Evolutionary conservation across 2,797 vertebrate genomes (phyloP).

Genomic region (Aeoliscus strigatus): DNA sequence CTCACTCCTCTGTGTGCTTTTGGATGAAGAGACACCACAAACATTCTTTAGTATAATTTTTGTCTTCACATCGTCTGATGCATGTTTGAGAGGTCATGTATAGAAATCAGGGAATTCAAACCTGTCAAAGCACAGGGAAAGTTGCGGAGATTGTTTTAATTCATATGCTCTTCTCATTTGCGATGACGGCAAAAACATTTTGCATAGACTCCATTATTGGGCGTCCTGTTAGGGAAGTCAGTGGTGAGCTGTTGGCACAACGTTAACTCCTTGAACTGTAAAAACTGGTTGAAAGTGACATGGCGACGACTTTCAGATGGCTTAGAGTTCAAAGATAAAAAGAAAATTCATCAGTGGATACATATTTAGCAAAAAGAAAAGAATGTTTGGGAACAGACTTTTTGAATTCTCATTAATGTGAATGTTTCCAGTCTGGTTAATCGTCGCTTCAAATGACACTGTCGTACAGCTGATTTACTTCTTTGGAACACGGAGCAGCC

Average conservation of each 20-base stretch:
- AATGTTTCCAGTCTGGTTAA: slow-evolving; percentile 13
- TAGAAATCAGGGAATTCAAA: no score
- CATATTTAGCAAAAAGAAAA: slow-evolving; percentile 12
- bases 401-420: background rate
- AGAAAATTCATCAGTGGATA: slow-evolving; percentile 14
- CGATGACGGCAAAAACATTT: slow-evolving; percentile 20
- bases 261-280: slow-evolving; percentile 7
- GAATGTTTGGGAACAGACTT: slow-evolving; percentile 2
- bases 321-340: slow-evolving; percentile 1
- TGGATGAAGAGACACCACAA: slow-evolving; percentile 23
- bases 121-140: slow-evolving; percentile 2
- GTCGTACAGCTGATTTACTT: slow-evolving; percentile 19
- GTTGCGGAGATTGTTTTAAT: slow-evolving; percentile 12
- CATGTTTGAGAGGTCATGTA: no score
- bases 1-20: slow-evolving; percentile 45
- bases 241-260: slow-evolving; percentile 8
- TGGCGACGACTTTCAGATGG: slow-evolving; percentile 1
- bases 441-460: slow-evolving; percentile 1
- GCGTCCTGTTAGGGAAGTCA: slow-evolving; percentile 17
- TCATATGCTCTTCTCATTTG: slow-evolving; percentile 18
- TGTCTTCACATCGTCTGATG: no score
- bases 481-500: slow-evolving; percentile 15
- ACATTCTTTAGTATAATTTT: slow-evolving; percentile 13
- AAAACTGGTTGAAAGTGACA: slow-evolving; percentile 5
- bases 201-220: slow-evolving; percentile 59